A percentile compares a stretch with the other conserved stretches of the same genome.
Conservation (phyloP, 2,113 vertebrate genomes). For the Alligator sinensis region DNA sequence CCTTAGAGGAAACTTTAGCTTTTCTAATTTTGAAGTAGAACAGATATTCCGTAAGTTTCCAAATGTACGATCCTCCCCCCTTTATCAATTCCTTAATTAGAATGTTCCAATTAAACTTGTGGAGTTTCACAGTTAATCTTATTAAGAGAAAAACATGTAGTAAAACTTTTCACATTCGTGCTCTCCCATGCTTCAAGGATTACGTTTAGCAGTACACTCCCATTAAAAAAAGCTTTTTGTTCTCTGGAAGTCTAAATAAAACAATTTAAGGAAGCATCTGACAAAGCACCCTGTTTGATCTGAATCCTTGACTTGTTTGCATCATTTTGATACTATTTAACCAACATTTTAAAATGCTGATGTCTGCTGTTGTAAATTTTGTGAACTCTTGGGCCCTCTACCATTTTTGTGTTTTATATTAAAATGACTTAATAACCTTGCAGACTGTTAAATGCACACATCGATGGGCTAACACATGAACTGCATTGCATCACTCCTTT, state of each 20-base stretch:
- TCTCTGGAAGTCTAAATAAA: neutral
- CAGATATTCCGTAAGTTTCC: neutral
- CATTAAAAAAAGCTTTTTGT: neutral
- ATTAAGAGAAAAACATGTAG: neutral
- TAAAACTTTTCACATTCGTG: neutral
- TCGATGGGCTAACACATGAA: fast-evolving
- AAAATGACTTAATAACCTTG: neutral
- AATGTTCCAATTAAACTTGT: neutral
- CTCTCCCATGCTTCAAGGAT: neutral
- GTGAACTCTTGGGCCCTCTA: neutral
- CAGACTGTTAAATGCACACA: neutral
- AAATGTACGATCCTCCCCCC: neutral
- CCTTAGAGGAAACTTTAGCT: neutral
- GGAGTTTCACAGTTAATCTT: neutral
- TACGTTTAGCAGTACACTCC: neutral
- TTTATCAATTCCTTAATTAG: neutral
- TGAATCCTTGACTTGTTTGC: neutral
- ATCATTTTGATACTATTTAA: neutral
- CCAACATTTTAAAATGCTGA: neutral
- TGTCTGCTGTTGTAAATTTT: neutral
- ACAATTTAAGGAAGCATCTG: neutral
- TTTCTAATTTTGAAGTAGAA: neutral
- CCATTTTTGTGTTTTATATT: neutral
- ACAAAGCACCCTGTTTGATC: neutral
- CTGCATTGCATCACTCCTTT: neutral